Base-by-base conservation (phyloP, 2,113 vertebrate species). In the Mustelus asterias region DNA sequence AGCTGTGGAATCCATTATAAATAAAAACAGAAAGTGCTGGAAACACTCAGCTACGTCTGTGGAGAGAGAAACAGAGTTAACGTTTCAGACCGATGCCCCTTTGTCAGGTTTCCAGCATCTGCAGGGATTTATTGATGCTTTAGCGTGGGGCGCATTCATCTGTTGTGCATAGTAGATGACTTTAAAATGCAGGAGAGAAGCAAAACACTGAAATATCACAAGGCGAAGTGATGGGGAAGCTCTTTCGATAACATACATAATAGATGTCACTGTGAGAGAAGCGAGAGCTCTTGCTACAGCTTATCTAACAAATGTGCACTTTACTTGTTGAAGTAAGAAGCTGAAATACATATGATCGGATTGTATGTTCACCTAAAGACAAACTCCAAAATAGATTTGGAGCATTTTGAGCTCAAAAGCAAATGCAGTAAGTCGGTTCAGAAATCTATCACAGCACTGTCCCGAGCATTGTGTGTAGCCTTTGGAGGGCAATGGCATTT, bases 351-450 rank as follows among this genome's bases (percentile, higher is more conserved):
- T 44, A 70, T 29, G 67, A 41, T 69, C 24, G 69, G 63, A 41
- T 44, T 63, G 0, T 16, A 44, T 70, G 69, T 54, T 76, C 65
- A 72, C 67, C 94, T 72, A 29, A 72, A 95, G 69, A 70, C 67
- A 95, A 54, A 72, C 54, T 54, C 11, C 10, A 29, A 95, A 95
- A 48, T 76, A 6, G 44, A 76, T 95, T 11, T 72, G 48, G 67
- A 72, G 93, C 93, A 72, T 44, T 72, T 54, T 95, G 94, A 76
- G 37, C 69, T 72, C 33, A 95, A 72, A 72, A 41, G 67, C 94
- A 48, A 69, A 54, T 48, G 94, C 24, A 60, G 58, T 90, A 90
- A 16, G 9, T n/a, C 58, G 33, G 26, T n/a, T 76, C 44, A 29
- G 94, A 72, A 72, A 60, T 95, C 41, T 72, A 70, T 95, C 94